A percentile compares a stretch with the other conserved stretches of the same genome.
phyloP scores from a whole-genome alignment of 2,797 vertebrate species.

The Anabacerthia variegaticeps region DNA sequence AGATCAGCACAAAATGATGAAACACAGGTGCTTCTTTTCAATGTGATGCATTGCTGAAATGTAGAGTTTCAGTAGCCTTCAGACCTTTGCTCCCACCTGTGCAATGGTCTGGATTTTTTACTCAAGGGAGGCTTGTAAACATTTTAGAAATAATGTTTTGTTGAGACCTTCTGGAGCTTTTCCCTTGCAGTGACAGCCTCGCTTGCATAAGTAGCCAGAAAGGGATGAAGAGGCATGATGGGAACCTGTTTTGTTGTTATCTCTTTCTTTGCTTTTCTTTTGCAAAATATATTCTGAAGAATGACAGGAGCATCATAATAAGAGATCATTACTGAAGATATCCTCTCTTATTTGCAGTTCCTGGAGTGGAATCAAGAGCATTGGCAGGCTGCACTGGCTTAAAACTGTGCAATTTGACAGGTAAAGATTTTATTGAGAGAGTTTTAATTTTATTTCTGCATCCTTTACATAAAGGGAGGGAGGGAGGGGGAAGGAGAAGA shows the following conservation, averaged over 20 bases:
- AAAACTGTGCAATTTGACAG: conserved; percentile 32
- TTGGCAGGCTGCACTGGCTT: background rate
- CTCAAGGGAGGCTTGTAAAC: background rate
- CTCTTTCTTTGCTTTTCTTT: conserved; percentile 19
- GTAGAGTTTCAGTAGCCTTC: background rate
- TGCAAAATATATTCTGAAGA: conserved; percentile 3
- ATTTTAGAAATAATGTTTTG: background rate
- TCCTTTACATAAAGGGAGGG: background rate
- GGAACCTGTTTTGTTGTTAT: conserved; percentile 16
- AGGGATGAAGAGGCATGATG: background rate
- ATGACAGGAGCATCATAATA: conserved; percentile 34
- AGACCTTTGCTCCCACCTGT: background rate
- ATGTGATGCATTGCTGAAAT: background rate
- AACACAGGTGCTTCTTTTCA: background rate
- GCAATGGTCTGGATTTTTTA: background rate
- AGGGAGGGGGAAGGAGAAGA: background rate
- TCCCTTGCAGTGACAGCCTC: background rate
- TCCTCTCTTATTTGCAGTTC: conserved; percentile 15
- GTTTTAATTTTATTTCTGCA: conserved; percentile 33
- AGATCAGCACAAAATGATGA: background rate
- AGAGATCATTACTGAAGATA: conserved; percentile 31
- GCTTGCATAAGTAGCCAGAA: background rate
- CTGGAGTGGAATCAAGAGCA: conserved; percentile 29
- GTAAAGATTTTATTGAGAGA: conserved; percentile 31
- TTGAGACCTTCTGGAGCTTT: background rate